Percentiles rank a stretch among this genome's conserved stretches.
Conservation (phyloP, 2,113 vertebrate species). For the Nerophis lumbriciformis region DNA sequence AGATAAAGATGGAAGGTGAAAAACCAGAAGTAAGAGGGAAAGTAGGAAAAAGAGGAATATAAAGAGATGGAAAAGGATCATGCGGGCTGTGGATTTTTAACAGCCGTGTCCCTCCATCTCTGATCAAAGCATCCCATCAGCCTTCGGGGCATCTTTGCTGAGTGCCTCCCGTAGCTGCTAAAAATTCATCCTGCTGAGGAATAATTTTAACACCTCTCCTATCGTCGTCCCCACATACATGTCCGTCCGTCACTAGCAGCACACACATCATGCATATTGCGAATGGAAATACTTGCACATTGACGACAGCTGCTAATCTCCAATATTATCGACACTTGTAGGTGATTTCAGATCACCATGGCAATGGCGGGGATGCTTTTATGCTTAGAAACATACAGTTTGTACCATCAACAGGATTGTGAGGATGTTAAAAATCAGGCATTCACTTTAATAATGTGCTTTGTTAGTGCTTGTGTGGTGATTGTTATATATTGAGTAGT, state of each 20-base stretch:
- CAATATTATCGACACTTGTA: neutral
- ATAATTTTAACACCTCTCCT: conserved; percentile 43
- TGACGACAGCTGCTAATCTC: neutral
- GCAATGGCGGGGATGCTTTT: neutral
- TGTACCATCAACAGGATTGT: neutral
- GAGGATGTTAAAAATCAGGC: neutral
- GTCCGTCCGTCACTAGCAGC: conserved; percentile 23
- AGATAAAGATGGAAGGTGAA: conserved; percentile 6
- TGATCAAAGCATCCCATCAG: conserved; percentile 66
- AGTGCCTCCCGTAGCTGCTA: conserved; percentile 53
- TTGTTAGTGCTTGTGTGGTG: too few species aligned
- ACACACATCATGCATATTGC: conserved; percentile 20
- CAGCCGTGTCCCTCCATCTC: conserved; percentile 60
- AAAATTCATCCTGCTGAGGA: conserved; percentile 49
- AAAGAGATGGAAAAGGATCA: conserved; percentile 40
- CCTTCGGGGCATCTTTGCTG: conserved; percentile 50
- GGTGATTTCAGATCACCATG: neutral
- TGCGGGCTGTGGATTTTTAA: conserved; percentile 49
- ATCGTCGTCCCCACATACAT: conserved; percentile 22
- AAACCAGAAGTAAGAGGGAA: conserved; percentile 1
- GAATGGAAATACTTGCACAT: conserved; percentile 37
- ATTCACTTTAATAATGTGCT: too few species aligned
- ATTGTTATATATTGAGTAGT: too few species aligned
- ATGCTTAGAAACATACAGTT: too few species aligned
- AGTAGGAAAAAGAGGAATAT: conserved; percentile 32